Evolutionary conservation across 1,140 invertebrate genomes (phyloP).

Genomic region (Calosoma granatense): DNA sequence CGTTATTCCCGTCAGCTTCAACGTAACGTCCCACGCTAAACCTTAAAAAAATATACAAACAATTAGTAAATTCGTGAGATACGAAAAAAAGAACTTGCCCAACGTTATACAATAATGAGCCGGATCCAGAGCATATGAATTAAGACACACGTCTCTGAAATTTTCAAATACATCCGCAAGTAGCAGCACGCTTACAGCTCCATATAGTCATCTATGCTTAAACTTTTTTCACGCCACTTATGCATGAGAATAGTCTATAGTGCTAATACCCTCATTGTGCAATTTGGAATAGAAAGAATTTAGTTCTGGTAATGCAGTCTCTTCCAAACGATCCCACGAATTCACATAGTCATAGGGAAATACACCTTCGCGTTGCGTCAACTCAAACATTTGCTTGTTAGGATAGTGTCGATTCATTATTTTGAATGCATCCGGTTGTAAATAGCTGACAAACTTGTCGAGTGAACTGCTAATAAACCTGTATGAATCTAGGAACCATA

Average conservation of each 20-base stretch:
- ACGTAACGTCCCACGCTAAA: no score
- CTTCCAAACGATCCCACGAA: background rate
- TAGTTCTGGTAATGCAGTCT: background rate
- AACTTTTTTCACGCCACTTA: conserved; percentile 10
- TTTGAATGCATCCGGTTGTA: background rate
- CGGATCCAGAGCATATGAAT: no score
- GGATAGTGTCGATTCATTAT: background rate
- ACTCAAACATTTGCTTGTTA: background rate
- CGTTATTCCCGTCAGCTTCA: no score
- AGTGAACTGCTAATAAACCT: background rate
- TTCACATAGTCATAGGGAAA: conserved; percentile 17
- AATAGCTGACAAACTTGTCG: background rate
- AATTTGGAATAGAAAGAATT: background rate
- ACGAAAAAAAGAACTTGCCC: no score
- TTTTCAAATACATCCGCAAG: conserved; percentile 13
- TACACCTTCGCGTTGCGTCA: background rate
- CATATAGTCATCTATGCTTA: no score
- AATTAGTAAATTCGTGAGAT: no score
- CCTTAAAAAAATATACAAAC: no score
- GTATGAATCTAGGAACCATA: background rate
- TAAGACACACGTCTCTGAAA: no score
- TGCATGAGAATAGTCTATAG: conserved; percentile 11
- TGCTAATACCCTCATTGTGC: background rate
- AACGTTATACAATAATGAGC: no score
- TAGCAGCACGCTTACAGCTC: conserved; percentile 9